These are phyloP conservation scores for Drosophila buzzatii DNA, from an alignment of 2,888 invertebrate genomes.

Conservation along the genomic window DNA sequence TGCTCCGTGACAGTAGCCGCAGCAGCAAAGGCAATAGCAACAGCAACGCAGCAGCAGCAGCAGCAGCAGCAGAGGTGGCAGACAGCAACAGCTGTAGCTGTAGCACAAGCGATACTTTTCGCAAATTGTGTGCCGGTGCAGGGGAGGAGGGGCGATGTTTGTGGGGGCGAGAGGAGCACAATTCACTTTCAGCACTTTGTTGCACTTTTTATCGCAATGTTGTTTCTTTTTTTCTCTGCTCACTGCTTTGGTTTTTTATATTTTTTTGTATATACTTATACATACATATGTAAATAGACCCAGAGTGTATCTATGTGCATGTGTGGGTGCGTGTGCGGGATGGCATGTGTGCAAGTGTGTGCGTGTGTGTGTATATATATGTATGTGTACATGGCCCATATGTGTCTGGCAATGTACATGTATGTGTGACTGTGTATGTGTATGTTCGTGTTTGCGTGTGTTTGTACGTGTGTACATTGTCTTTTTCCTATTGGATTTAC, in stretches of 20 bases:
- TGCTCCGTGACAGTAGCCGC: conserved; percentile 1
- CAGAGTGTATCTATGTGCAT: conserved; percentile 56
- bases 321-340: conserved; percentile 27
- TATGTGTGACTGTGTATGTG: conserved; percentile 17
- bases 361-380: conserved; percentile 19
- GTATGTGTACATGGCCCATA: conserved; percentile 27
- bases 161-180: conserved; percentile 24
- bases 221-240: conserved; percentile 37
- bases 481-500: conserved; percentile 76
- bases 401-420: conserved; percentile 18
- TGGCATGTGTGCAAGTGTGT: conserved; percentile 26
- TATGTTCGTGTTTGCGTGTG: conserved; percentile 25
- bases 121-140: conserved; percentile 10
- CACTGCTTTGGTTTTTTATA: conserved; percentile 38
- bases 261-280: conserved; percentile 73
- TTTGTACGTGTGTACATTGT: conserved; percentile 61
- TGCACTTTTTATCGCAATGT: conserved; percentile 63
- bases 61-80: conserved; percentile 28
- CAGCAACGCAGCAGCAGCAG: conserved; percentile 7
- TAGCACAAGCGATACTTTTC: conserved; percentile 30
- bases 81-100: conserved; percentile 45
- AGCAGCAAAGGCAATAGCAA: not conserved
- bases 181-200: conserved; percentile 53
- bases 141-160: conserved; percentile 9
- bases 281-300: conserved; percentile 75